Base-by-base conservation (phyloP, 2,113 vertebrate species). In the Neofelis nebulosa region DNA sequence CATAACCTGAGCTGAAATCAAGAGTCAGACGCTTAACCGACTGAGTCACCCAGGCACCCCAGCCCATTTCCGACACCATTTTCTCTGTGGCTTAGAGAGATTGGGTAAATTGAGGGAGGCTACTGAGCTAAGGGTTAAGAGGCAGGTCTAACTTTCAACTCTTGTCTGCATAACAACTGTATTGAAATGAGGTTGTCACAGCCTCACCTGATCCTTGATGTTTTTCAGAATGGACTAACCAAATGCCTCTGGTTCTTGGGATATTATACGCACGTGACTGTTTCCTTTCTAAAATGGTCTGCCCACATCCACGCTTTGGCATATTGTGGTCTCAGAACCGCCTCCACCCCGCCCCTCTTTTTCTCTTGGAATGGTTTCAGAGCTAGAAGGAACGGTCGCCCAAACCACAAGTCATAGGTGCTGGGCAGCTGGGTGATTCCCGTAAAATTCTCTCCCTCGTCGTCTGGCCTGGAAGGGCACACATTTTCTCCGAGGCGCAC, bases 401-500 rank as follows among this genome's bases (percentile, higher is more conserved):
- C 9, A 14, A 74, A 74, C 16, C 91, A 76, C 66, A 82, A 79
- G 61, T 48, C 76, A 21, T 19, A 55, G 12, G 66, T 71, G 68
- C 63, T 41, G 3, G 52, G 84, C 68, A 83, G 16, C 14, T 84
- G 55, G 86, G 89, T 55, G 23, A 19, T 18, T 87, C 81, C 97
- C 91, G 6, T 6, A 71, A 80, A 95, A 71, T 36, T 38, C 41
- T 65, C 4, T 71, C 69, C 48, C 38, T 29, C 18, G 0, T 13
- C 0, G 0, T 33, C 84, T 66, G 45, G 65, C 69, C 68, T 29
- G 29, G 11, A 31, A 38, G 65, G 79, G 25, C 15, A 21, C 89
- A 57, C 36, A 9, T 21, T 89, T 97, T 61, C 94, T 89, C 63
- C 15, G 66, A 81, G 78, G 52, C 87, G 31, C 66, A 63, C 55